These are phyloP conservation scores for Anodontia alba DNA, from an alignment of 2,888 invertebrate species.

Conservation along the genomic window DNA sequence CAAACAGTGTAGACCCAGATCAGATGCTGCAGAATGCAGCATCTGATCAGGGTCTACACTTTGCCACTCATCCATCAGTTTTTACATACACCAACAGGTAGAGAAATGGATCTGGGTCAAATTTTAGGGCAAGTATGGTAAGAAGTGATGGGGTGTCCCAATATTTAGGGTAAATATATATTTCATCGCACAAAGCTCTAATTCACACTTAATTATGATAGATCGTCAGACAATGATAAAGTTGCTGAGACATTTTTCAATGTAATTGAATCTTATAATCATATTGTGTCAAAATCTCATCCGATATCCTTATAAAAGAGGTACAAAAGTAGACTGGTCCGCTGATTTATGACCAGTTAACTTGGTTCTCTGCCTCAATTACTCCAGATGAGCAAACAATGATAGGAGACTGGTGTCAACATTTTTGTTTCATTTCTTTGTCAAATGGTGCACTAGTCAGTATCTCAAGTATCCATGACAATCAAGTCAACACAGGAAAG, in stretches of 20 bases:
- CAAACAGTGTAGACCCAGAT: too few relatives aligned
- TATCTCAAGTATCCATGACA: constrained; percentile 6
- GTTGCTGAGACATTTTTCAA: constrained; percentile 39
- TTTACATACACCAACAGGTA: too few relatives aligned
- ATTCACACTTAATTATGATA: constrained; percentile 39
- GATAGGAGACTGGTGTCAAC: constrained; percentile 39
- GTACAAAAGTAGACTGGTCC: not conserved
- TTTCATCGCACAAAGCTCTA: not conserved
- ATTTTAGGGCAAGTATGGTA: too few relatives aligned
- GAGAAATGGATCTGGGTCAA: too few relatives aligned
- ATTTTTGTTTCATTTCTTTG: constrained; percentile 9
- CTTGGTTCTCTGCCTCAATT: not conserved
- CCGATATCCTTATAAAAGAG: not conserved
- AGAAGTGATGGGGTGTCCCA: too few relatives aligned
- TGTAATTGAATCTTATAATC: constrained; percentile 41
- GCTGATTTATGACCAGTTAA: constrained; percentile 10
- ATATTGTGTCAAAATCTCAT: constrained; percentile 15
- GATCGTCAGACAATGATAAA: constrained; percentile 37
- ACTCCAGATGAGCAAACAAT: constrained; percentile 61
- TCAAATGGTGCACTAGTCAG: not conserved
- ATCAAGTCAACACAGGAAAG: not conserved
- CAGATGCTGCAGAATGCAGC: too few relatives aligned
- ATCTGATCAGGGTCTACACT: too few relatives aligned
- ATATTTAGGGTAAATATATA: too few relatives aligned
- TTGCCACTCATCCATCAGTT: too few relatives aligned